Evolutionary conservation across 1,140 invertebrate genomes (phyloP).

Genomic region (Frieseomelitta varia): DNA sequence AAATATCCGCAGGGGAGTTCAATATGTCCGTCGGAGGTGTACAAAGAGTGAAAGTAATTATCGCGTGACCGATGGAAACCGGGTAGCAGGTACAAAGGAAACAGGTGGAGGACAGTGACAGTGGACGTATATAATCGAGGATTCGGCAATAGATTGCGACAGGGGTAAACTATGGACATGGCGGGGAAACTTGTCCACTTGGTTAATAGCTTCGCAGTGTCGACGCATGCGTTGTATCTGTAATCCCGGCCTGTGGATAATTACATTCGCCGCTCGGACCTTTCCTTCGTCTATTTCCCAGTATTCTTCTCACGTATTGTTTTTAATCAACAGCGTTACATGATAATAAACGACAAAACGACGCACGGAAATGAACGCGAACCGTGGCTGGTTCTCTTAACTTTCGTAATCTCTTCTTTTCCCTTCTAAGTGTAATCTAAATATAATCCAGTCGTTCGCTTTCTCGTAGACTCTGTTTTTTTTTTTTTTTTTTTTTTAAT

Average conservation of each 20-base stretch:
- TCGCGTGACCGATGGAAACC: conserved; percentile 24
- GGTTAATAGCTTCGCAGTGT: conserved; percentile 40
- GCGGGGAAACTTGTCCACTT: conserved; percentile 28
- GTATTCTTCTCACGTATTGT: background rate
- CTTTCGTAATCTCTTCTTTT: background rate
- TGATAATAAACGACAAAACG: background rate
- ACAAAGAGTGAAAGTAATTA: conserved; percentile 15
- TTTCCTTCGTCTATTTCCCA: background rate
- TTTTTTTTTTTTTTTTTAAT: too few relatives aligned
- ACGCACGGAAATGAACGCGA: background rate
- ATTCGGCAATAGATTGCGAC: conserved; percentile 59
- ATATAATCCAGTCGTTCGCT: background rate
- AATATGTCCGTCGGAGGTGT: too few relatives aligned
- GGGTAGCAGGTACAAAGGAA: conserved; percentile 12
- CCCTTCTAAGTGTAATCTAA: background rate
- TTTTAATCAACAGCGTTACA: background rate
- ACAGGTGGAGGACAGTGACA: conserved; percentile 18
- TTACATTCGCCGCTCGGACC: background rate
- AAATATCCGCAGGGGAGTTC: too few relatives aligned
- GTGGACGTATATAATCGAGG: conserved; percentile 55
- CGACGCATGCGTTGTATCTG: background rate
- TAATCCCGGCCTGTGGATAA: conserved; percentile 2
- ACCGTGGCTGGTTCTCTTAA: background rate
- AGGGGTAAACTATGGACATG: conserved; percentile 45
- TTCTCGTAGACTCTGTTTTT: too few relatives aligned